These are phyloP conservation scores for Sepiola atlantica DNA, from an alignment of 2,888 invertebrate genomes.

Conservation along the genomic window DNA sequence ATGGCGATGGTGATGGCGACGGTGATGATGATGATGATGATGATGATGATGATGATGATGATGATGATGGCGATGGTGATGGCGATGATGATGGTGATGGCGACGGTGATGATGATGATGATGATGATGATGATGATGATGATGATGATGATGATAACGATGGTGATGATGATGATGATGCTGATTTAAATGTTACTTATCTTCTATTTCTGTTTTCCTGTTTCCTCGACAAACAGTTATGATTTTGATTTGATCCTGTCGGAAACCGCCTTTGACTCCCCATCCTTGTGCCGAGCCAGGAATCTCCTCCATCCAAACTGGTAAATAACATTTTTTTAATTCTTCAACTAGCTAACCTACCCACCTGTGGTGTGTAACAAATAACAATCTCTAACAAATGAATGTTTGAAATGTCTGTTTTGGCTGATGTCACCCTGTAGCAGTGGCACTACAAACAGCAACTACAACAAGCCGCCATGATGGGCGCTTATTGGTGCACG, in stretches of 20 bases:
- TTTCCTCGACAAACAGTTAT: constrained; percentile 63
- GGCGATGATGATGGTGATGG: not conserved
- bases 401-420: too few species aligned
- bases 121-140: too few species aligned
- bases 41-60: not conserved
- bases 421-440: too few species aligned
- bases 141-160: not conserved
- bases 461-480: too few species aligned
- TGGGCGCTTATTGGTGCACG: too few species aligned
- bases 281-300: constrained; percentile 62
- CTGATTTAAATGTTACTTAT: too few species aligned
- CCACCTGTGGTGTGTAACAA: not conserved
- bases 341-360: constrained; percentile 38
- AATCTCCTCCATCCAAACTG: constrained; percentile 66
- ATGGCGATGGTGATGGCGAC: too few species aligned
- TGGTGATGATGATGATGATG: not conserved
- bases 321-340: constrained; percentile 54
- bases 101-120: not conserved
- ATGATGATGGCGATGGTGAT: not conserved
- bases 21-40: too few species aligned
- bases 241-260: constrained; percentile 71
- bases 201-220: not conserved
- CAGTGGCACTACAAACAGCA: too few species aligned
- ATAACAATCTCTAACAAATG: too few species aligned
- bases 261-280: constrained; percentile 64